These are phyloP conservation scores for Trogon melanurus DNA, from an alignment of 2,113 vertebrate species.

Conservation along the genomic window DNA sequence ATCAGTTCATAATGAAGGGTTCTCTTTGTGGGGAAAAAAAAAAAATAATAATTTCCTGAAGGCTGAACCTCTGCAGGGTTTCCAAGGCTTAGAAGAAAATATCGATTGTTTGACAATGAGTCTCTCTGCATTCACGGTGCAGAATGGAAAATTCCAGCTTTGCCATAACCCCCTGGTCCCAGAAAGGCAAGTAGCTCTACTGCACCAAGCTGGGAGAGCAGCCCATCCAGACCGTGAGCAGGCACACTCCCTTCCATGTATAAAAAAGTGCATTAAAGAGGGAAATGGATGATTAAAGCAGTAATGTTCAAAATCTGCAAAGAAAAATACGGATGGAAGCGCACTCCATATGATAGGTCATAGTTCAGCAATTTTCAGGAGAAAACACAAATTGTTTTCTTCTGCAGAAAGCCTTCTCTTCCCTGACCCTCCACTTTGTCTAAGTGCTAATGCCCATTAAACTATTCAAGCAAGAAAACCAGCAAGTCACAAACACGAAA, in stretches of 20 bases:
- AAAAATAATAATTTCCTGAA: slow-evolving; percentile 69
- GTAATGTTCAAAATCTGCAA: background rate
- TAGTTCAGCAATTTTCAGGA: background rate
- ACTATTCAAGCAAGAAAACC: background rate
- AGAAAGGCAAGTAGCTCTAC: background rate
- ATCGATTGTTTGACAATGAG: slow-evolving; percentile 43
- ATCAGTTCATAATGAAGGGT: slow-evolving; percentile 61
- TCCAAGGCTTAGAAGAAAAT: slow-evolving; percentile 53
- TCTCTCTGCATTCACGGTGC: background rate
- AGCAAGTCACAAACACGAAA: slow-evolving; percentile 13
- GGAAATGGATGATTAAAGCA: background rate
- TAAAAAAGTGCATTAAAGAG: background rate
- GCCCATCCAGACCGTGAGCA: background rate
- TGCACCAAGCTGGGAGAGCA: background rate
- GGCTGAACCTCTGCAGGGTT: slow-evolving; percentile 64
- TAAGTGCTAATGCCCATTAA: background rate
- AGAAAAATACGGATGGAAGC: background rate
- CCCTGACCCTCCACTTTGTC: background rate
- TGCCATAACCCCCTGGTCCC: background rate
- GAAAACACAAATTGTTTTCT: background rate
- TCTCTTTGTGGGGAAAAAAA: slow-evolving; percentile 29
- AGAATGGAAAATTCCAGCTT: slow-evolving; percentile 70
- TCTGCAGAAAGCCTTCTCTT: background rate
- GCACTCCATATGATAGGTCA: background rate
- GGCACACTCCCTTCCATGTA: background rate